These are phyloP conservation scores for Celastrina argiolus DNA, from an alignment of 2,888 invertebrate genomes.

Conservation along the genomic window DNA sequence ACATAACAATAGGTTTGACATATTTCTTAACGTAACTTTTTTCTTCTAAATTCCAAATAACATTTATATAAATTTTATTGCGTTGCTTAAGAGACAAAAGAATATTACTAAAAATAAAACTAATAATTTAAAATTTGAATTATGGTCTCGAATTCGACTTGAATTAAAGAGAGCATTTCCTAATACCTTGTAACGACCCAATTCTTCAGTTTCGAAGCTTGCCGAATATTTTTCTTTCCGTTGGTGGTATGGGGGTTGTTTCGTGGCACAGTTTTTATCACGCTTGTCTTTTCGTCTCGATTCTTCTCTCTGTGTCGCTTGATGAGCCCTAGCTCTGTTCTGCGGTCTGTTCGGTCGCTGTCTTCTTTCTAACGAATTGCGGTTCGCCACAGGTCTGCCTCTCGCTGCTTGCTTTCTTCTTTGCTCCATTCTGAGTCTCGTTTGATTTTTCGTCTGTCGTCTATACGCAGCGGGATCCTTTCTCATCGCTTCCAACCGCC, in stretches of 20 bases:
- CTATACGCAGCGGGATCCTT: slow-evolving; percentile 62
- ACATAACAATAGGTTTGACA: not conserved
- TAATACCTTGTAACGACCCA: slow-evolving; percentile 40
- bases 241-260: slow-evolving; percentile 64
- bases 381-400: slow-evolving; percentile 53
- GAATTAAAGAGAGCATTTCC: not conserved
- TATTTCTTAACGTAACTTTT: too few species aligned
- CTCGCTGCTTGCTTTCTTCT: slow-evolving; percentile 47
- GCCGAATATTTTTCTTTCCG: slow-evolving; percentile 51
- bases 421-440: slow-evolving; percentile 54
- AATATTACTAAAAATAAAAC: too few species aligned
- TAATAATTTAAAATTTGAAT: too few species aligned
- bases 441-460: slow-evolving; percentile 44
- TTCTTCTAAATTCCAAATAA: too few species aligned
- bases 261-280: slow-evolving; percentile 67
- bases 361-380: slow-evolving; percentile 48
- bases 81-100: too few species aligned
- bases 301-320: slow-evolving; percentile 49
- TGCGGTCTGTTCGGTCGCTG: slow-evolving; percentile 42
- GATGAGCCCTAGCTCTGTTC: slow-evolving; percentile 44
- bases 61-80: too few species aligned
- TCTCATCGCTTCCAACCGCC: slow-evolving; percentile 57
- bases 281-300: slow-evolving; percentile 58
- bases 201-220: slow-evolving; percentile 38
- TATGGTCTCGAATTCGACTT: not conserved